Evolutionary conservation across 2,113 vertebrate genomes (phyloP).

Genomic region (Corythoichthys haematopterus): DNA sequence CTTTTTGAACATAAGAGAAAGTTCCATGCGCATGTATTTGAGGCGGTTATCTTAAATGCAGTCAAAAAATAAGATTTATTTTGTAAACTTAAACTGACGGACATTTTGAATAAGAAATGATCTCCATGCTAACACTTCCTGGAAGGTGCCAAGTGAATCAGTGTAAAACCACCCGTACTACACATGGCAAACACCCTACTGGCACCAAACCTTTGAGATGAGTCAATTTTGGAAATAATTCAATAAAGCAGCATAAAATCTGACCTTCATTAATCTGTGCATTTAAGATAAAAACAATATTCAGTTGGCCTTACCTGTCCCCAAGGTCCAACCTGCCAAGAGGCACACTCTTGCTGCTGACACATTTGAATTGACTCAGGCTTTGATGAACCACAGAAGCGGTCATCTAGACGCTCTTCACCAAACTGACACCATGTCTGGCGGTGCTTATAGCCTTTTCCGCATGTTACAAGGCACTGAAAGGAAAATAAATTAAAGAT

Average conservation of each 20-base stretch:
- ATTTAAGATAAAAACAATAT: background rate
- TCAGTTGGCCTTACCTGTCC: conserved; percentile 80
- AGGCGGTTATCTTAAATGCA: background rate
- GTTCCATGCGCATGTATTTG: background rate
- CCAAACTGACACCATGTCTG: conserved; percentile 96
- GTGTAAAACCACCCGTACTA: background rate
- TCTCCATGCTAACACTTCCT: background rate
- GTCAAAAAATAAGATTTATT: background rate
- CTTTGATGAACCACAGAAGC: conserved; percentile 81
- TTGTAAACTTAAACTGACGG: background rate
- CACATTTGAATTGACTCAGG: conserved; percentile 83
- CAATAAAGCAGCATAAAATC: background rate
- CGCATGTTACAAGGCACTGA: conserved; percentile 95
- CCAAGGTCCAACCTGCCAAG: conserved; percentile 96
- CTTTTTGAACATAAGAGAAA: background rate
- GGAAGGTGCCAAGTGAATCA: background rate
- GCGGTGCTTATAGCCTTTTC: conserved; percentile 91
- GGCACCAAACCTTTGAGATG: background rate
- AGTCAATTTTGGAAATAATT: background rate
- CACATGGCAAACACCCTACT: background rate
- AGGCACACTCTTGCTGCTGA: conserved; percentile 92
- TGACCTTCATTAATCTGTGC: background rate
- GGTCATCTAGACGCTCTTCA: conserved; percentile 83
- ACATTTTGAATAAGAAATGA: background rate
- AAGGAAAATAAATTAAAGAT: conserved; percentile 7